Evolutionary conservation across 2,888 invertebrate species (phyloP).

Genomic region (Troilus luridus): DNA sequence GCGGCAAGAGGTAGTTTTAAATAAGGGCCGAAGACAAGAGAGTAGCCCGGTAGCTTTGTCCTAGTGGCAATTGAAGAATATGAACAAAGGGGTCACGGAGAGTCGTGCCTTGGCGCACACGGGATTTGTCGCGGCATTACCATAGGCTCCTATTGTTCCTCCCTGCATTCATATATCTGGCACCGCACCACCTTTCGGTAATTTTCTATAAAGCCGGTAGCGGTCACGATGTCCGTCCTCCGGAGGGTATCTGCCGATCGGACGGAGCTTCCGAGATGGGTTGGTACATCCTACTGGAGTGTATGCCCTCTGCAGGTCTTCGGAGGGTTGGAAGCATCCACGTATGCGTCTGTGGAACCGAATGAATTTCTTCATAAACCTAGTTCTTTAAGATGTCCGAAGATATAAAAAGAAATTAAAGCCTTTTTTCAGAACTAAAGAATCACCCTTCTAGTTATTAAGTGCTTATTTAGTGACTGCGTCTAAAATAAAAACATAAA

Average conservation of each 20-base stretch:
- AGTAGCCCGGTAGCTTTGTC: slow-evolving; percentile 63
- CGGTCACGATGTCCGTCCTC: slow-evolving; percentile 40
- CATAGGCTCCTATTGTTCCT: slow-evolving; percentile 37
- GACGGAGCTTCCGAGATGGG: background rate
- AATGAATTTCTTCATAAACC: background rate
- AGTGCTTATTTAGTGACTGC: too few relatives aligned
- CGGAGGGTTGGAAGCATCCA: background rate
- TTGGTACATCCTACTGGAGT: background rate
- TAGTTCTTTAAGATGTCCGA: too few relatives aligned
- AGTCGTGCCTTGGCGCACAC: slow-evolving; percentile 37
- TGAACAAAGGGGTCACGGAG: slow-evolving; percentile 64
- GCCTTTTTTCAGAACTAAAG: too few relatives aligned
- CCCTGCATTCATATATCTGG: slow-evolving; percentile 34
- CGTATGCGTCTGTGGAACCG: background rate
- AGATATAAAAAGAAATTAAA: too few relatives aligned
- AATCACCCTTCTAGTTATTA: too few relatives aligned
- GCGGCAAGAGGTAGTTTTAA: slow-evolving; percentile 27
- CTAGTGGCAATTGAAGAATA: slow-evolving; percentile 64
- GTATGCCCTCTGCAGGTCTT: background rate
- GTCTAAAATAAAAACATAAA: too few relatives aligned
- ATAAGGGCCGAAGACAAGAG: slow-evolving; percentile 31
- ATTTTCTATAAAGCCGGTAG: slow-evolving; percentile 49
- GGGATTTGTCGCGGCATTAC: slow-evolving; percentile 24
- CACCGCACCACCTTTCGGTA: slow-evolving; percentile 42
- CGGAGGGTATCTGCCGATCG: slow-evolving; percentile 24